phyloP scores from a whole-genome alignment of 2,113 vertebrate genomes.

The Donacobius atricapilla region DNA sequence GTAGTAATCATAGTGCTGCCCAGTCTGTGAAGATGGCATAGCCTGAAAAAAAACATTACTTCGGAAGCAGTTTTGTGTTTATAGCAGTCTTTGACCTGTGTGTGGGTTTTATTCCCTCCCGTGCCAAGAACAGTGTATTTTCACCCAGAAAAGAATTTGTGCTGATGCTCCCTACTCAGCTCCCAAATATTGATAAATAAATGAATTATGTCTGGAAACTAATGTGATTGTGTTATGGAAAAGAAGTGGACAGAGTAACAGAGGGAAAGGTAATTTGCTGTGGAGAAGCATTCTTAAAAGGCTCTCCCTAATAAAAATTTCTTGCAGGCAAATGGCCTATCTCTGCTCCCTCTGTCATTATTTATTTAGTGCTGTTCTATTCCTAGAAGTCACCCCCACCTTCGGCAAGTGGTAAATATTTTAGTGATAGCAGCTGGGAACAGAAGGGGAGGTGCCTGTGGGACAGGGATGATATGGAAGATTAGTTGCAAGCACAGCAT shows the following conservation, averaged over 20 bases:
- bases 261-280: background rate
- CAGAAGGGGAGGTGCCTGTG: background rate
- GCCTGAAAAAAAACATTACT: background rate
- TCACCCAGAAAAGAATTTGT: background rate
- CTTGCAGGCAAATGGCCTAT: background rate
- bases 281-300: background rate
- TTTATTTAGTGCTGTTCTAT: constrained; percentile 33
- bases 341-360: constrained; percentile 2
- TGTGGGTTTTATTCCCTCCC: background rate
- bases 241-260: background rate
- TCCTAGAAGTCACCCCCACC: constrained; percentile 21
- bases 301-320: background rate
- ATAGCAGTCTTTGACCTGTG: background rate
- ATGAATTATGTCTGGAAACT: background rate
- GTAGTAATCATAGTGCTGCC: background rate
- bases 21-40: background rate
- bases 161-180: background rate
- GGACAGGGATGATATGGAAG: background rate
- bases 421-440: background rate
- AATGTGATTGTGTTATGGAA: background rate
- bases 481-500: background rate
- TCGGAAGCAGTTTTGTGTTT: background rate
- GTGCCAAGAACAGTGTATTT: background rate
- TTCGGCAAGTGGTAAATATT: constrained; percentile 12
- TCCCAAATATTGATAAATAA: background rate